Conservation (phyloP, 1,140 invertebrate species). For the Hormaphis cornu region DNA sequence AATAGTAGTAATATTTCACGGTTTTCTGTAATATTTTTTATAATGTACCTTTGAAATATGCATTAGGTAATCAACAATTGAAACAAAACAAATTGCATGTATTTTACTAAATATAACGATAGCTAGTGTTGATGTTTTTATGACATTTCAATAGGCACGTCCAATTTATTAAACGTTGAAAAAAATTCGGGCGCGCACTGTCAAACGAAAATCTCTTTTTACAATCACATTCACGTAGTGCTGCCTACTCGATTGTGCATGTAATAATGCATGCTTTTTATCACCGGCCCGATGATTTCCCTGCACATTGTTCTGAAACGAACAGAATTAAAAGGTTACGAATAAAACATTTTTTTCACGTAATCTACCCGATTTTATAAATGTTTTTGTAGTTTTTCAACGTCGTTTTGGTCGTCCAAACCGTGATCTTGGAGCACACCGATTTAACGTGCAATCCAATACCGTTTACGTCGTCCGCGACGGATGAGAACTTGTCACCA, state of each 20-base stretch:
- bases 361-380: neutral
- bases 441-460: constrained; percentile 1
- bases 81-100: too few relatives aligned
- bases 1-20: too few relatives aligned
- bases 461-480: neutral
- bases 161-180: too few relatives aligned
- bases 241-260: neutral
- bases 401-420: neutral
- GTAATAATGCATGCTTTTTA: neutral
- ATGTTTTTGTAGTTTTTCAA: constrained; percentile 13
- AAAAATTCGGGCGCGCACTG: too few relatives aligned
- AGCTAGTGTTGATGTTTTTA: too few relatives aligned
- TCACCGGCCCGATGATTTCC: neutral
- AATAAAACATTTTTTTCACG: neutral
- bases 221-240: too few relatives aligned
- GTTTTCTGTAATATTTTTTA: too few relatives aligned
- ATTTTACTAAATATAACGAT: too few relatives aligned
- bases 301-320: neutral
- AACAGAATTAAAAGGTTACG: neutral
- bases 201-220: too few relatives aligned
- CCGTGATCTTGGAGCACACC: neutral
- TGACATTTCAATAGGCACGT: too few relatives aligned
- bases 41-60: too few relatives aligned
- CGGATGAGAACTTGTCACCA: neutral
- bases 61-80: too few relatives aligned